These are phyloP conservation scores for Porites lobata DNA, from an alignment of 92 coral and sea anemone genomes.

Conservation along the genomic window DNA sequence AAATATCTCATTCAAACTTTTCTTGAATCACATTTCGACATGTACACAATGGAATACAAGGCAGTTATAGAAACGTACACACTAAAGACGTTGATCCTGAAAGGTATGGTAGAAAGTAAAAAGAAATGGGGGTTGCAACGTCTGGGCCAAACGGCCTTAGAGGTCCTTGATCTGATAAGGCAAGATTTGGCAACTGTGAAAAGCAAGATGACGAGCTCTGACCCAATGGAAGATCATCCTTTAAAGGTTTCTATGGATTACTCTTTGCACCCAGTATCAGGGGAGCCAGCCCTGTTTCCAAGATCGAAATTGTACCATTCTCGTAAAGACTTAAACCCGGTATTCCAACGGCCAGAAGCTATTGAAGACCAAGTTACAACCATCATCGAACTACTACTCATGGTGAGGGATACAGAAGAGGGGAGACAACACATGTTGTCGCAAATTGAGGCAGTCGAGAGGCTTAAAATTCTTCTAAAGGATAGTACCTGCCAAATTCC, in stretches of 20 bases:
- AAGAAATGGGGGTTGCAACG: conserved; percentile 23
- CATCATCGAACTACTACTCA: conserved; percentile 54
- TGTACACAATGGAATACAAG: conserved; percentile 62
- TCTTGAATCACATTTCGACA: conserved; percentile 57
- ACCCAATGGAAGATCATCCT: conserved; percentile 1
- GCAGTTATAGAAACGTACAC: conserved; percentile 63
- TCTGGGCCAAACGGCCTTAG: conserved; percentile 24
- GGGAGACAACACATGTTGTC: conserved; percentile 46
- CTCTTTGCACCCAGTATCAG: conserved; percentile 42
- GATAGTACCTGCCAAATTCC: conserved; percentile 54
- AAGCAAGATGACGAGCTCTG: not conserved
- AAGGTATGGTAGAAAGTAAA: conserved; percentile 25
- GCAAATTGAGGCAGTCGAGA: conserved; percentile 54
- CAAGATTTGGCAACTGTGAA: conserved; percentile 12
- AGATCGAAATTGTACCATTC: conserved; percentile 22
- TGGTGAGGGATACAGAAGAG: conserved; percentile 54
- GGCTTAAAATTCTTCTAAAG: conserved; percentile 42
- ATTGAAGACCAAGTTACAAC: conserved; percentile 51
- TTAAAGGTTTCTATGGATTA: conserved; percentile 28
- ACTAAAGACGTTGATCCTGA: conserved; percentile 56
- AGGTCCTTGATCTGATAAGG: conserved; percentile 29
- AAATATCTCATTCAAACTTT: conserved; percentile 61
- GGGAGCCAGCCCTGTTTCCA: conserved; percentile 53
- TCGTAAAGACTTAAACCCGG: conserved; percentile 12
- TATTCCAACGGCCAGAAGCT: conserved; percentile 44